Base-by-base conservation (phyloP, 2,113 vertebrate genomes). In the Speoplatyrhinus poulsoni region DNA sequence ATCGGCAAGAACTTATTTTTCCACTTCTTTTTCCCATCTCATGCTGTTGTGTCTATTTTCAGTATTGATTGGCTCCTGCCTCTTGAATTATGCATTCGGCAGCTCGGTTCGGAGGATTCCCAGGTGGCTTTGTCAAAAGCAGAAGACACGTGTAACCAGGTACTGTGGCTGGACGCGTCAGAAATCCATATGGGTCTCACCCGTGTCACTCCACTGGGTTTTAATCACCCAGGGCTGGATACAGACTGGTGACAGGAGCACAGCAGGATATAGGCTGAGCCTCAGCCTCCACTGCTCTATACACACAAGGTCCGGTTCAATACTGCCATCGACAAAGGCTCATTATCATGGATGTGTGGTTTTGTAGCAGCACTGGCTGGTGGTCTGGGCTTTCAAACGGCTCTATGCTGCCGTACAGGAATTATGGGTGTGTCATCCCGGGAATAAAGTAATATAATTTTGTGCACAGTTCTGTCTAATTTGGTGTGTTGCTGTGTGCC, bases 51-150 rank as follows among this genome's bases (percentile, higher is more conserved):
- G 85, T 75, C 72, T 74, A 69, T 85, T 84, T 72, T 84, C 62
- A 68, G 73, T 90, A 90, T 91, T 85, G 88, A 90, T 91, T 75
- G 82, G 67, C 75, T 75, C 67, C 83, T 69, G 65, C 75, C 79
- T 90, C 68, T 78, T 89, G 81, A 89, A 91, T 90, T 87, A 91
- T 91, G 86, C 74, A 91, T 89, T 87, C 80, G 79, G 71, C 83
- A 77, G 84, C 66, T 69, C 67, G 52, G 71, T 82, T 85, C 54
- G 19, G 70, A 79, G 82, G 55, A 69, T 69, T 82, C 88, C 82
- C 86, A 79, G 70, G 80, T 90, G 86, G 72, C 75, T 82, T 67
- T 80, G 82, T 86, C 82, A 90, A 85, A 91, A 69, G 65, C 58
- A 86, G 64, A 62, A 82, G 81, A 86, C 72, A 87, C 82, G 76